Evolutionary conservation across 2,797 vertebrate species (phyloP).

Genomic region (Onychomys torridus): DNA sequence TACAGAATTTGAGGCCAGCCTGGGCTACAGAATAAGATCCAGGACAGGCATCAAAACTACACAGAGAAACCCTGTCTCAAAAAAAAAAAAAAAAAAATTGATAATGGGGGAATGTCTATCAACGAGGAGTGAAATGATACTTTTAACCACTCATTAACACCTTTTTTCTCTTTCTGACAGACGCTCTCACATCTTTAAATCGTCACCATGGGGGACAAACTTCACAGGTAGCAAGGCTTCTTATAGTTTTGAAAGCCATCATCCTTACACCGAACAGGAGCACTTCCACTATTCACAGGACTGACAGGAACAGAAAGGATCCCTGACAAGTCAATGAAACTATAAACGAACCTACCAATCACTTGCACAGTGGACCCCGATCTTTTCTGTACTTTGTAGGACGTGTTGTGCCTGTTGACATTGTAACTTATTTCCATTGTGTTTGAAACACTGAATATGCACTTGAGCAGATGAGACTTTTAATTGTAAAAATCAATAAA

Average conservation of each 20-base stretch:
- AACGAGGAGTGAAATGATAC: not conserved
- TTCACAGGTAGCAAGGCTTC: not conserved
- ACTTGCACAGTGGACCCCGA: not conserved
- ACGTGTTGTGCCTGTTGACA: not conserved
- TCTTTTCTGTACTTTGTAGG: slow-evolving; percentile 18
- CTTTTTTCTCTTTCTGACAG: not conserved
- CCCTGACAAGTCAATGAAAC: slow-evolving; percentile 36
- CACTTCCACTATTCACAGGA: not conserved
- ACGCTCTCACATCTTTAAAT: not conserved
- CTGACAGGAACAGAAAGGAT: not conserved
- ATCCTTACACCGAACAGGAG: not conserved
- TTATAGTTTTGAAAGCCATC: not conserved
- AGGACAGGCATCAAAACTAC: too few relatives aligned
- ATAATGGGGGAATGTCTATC: not conserved
- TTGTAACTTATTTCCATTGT: slow-evolving; percentile 1
- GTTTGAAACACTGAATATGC: slow-evolving; percentile 51
- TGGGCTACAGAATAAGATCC: too few relatives aligned
- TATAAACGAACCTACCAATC: not conserved
- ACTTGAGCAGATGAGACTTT: slow-evolving; percentile 57
- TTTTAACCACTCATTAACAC: not conserved
- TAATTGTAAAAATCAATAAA: slow-evolving; percentile 57
- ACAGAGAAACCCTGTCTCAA: too few relatives aligned
- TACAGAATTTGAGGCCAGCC: too few relatives aligned
- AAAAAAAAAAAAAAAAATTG: not conserved
- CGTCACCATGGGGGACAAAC: not conserved